Evolutionary conservation across 2,113 vertebrate genomes (phyloP), one percentile per base, ranked within the genome.

Genomic region (Mixornis gularis): DNA sequence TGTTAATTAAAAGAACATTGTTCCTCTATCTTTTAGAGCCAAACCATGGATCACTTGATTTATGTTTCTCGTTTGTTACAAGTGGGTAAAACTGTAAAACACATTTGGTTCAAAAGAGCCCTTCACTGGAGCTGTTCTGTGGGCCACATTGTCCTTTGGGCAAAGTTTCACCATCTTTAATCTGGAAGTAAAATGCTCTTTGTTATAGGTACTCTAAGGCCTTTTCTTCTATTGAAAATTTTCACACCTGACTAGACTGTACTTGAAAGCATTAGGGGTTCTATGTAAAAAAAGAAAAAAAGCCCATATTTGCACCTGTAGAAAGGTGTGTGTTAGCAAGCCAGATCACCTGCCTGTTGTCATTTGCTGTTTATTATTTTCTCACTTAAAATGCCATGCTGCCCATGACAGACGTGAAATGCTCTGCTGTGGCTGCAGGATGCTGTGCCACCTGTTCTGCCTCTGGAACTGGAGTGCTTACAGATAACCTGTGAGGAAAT

Each of bases 1-100:
- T 68, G 24, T 84, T 94, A 90, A 68, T 90, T 90, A 84, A 90
- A 92, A 81, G 83, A 94, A 60, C 48, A 41, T 17, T 58, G 69
- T n/a, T 86, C 38, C 56, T 78, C 12, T 68, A 2, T 38, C 48
- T 84, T 81, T 52, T n/a, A 78, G 44, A 88, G 44, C 36, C 58
- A 88, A 90, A 34, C 32, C 3, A 16, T 52, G 77, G 73, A 64
- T 92, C 40, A 16, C 27, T 81, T 92, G 74, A 62, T 94, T 92
- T 58, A 29, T 66, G 20, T 70, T 62, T 64, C 78, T 78, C 3
- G 0, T 58, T 90, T 86, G 36, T 46, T 74, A 60, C 58, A 65
- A 76, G 10, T 68, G 18, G 19, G 6, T 63, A 55, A 79, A 85
- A 46, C 41, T 17, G 15, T 64, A 56, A 85, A 87, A n/a, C 43